Evolutionary conservation across 1,140 invertebrate species (phyloP).

Genomic region (Zophobas atratus): DNA sequence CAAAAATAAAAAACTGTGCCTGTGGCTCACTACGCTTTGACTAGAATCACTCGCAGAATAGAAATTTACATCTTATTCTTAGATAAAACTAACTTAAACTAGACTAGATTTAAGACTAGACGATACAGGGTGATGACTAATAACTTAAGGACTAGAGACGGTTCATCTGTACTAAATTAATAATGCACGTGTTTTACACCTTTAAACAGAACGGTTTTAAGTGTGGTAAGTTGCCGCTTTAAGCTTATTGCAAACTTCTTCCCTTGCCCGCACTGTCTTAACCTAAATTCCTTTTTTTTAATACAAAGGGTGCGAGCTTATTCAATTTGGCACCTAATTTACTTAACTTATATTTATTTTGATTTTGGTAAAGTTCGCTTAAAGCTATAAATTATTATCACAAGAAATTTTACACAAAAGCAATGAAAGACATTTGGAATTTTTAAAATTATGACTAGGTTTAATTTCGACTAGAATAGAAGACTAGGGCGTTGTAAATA

Average conservation of each 20-base stretch:
- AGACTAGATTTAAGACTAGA: neutral
- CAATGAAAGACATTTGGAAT: conserved; percentile 26
- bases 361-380: conserved; percentile 40
- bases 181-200: conserved; percentile 11
- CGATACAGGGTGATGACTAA: conserved; percentile 6
- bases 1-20: conserved; percentile 43
- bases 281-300: conserved; percentile 2
- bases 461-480: conserved; percentile 2
- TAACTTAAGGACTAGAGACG: conserved; percentile 19
- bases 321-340: conserved; percentile 41
- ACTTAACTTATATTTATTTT: conserved; percentile 20
- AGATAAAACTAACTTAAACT: conserved; percentile 48
- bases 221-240: conserved; percentile 65
- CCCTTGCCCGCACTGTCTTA: conserved; percentile 65
- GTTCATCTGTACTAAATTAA: neutral
- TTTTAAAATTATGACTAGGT: neutral
- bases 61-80: conserved; percentile 23
- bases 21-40: conserved; percentile 55
- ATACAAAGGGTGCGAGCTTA: conserved; percentile 26
- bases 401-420: conserved; percentile 29
- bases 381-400: conserved; percentile 45
- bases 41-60: conserved; percentile 56
- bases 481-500: neutral
- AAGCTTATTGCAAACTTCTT: conserved; percentile 68
- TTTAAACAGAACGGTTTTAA: conserved; percentile 54